Evolutionary conservation across 2,113 vertebrate species (phyloP), one percentile per base, ranked within the genome.

Genomic region (Colius striatus): DNA sequence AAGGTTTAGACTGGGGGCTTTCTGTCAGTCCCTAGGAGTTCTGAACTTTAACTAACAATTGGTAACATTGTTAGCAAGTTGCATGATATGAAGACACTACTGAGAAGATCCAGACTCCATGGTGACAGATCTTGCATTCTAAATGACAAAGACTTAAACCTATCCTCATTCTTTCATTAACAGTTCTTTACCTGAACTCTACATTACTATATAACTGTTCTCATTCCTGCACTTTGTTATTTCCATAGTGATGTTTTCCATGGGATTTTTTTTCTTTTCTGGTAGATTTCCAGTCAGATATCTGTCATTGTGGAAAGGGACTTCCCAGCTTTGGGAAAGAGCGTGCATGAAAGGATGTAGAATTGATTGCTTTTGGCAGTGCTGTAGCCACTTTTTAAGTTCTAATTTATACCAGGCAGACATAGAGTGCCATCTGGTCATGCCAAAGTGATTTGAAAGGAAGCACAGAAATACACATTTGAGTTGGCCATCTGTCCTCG

Each of bases 321-420:
- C 87, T 65, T 67, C 66, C 36, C 61, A 32, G 45, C 19, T 81
- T 87, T 68, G 87, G 60, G 32, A 77, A 88, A 75, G 36, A 72
- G 12, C 0, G 2, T 60, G 81, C 43, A 53, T 50, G 92, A 85
- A 92, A 90, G 72, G 67, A 82, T 61, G 58, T 67, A 45, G 70
- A 82, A 63, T 55, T 61, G 87, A 90, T 84, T 54, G 83, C 61
- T 81, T 70, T 90, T 95, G 95, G 87, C 94, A 88, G 62, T 48
- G 76, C 82, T 87, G 38, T 43, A 89, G 58, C 43, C 41, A 54
- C 76, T 88, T 72, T 72, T 32, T 45, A 84, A 88, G 83, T 90
- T 92, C 45, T 93, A 36, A 90, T 90, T 94, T 92, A 84, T 76
- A 92, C 73, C 58, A 94, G 84, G 66, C 93, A 92, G 88, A 84